Percentiles rank a stretch among this genome's conserved stretches.
Conservation (phyloP, 2,888 invertebrate species). For the Luffia ferchaultella region DNA sequence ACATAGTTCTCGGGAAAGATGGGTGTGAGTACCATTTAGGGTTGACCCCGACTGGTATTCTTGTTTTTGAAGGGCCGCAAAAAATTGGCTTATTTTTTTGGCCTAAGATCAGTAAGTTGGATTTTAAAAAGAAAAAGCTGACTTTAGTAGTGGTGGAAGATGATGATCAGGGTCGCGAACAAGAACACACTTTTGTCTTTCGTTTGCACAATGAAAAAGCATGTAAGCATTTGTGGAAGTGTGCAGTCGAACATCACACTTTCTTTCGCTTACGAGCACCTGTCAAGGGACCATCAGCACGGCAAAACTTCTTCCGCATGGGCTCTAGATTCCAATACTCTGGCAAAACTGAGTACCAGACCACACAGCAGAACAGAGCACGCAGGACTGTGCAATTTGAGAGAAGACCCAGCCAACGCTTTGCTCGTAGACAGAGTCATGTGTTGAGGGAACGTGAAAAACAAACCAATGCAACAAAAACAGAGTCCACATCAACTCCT, state of each 20-base stretch:
- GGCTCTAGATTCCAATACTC: slow-evolving; percentile 95
- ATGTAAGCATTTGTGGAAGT: slow-evolving; percentile 99
- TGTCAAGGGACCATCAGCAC: slow-evolving; percentile 85
- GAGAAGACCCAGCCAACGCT: slow-evolving; percentile 94
- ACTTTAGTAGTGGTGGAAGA: slow-evolving; percentile 98
- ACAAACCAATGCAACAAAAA: slow-evolving; percentile 42
- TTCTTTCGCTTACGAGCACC: slow-evolving; percentile 95
- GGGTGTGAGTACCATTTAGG: slow-evolving; percentile 96
- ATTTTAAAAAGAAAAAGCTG: slow-evolving; percentile 97
- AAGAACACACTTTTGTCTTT: slow-evolving; percentile 99
- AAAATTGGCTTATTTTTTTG: slow-evolving; percentile 99
- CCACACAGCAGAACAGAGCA: slow-evolving; percentile 89
- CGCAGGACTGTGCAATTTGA: slow-evolving; percentile 96
- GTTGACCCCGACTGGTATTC: slow-evolving; percentile 96
- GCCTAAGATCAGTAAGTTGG: slow-evolving; percentile 98
- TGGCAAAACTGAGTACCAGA: slow-evolving; percentile 98
- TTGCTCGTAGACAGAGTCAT: slow-evolving; percentile 92
- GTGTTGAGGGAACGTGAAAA: slow-evolving; percentile 82
- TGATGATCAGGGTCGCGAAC: slow-evolving; percentile 95
- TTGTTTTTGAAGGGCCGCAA: slow-evolving; percentile 95
- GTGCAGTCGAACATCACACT: slow-evolving; percentile 99
- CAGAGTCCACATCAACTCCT: slow-evolving; percentile 30
- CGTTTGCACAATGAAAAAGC: slow-evolving; percentile 95
- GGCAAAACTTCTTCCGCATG: slow-evolving; percentile 98
- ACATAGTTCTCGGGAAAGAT: slow-evolving; percentile 95